Base-by-base conservation (phyloP, 2,888 invertebrate genomes). In the Drosophila vallismaia region DNA sequence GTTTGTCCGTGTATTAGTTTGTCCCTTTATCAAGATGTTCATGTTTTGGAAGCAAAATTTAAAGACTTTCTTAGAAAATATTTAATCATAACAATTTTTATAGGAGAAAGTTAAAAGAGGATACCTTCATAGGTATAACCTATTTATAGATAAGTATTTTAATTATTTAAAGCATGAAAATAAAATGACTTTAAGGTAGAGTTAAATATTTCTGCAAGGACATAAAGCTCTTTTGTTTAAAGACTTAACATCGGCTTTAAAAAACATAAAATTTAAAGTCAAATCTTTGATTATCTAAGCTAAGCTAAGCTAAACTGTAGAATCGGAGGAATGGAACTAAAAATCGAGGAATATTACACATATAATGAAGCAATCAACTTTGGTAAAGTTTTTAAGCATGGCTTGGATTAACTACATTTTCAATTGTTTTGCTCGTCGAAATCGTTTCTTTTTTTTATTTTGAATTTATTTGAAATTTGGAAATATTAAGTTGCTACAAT, bases 361-460 rank as follows among this genome's bases (percentile, higher is more conserved):
- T 33, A n/a, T 50, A 75, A 83, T 86, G 76, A 84, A 84, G 87
- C 86, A 85, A 84, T 87, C 87, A 84, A 88, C 88, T 88, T 89
- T 88, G 88, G 88, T 88, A 88, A 74, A 88, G 86, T 89, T 89
- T 89, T 89, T 88, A 87, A 79, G 84, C 83, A 79, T 76, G 76
- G 82, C 79, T 88, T 79, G 77, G 79, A 74, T 73, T 77, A 73
- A 79, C 83, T 88, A 87, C 78, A 55, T 64, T 57, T 67, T 72
- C 14, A 50, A 52, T 71, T 69, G 44, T 71, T 72, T 60, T 44
- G 14, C 40, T 54, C 53, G 45, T 38, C 51, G 33, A 12, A 40
- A 31, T 63, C 36, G 5, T 46, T 50, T 19, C 53, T 55, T 24
- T 40, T 54, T 49, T 74, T 50, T 48, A 64, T 38, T 58, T 44